Percentiles rank a stretch among this genome's conserved stretches.
These are phyloP conservation scores for Megamerina dolium DNA, from an alignment of 2,888 invertebrate species.

Conservation along the genomic window DNA sequence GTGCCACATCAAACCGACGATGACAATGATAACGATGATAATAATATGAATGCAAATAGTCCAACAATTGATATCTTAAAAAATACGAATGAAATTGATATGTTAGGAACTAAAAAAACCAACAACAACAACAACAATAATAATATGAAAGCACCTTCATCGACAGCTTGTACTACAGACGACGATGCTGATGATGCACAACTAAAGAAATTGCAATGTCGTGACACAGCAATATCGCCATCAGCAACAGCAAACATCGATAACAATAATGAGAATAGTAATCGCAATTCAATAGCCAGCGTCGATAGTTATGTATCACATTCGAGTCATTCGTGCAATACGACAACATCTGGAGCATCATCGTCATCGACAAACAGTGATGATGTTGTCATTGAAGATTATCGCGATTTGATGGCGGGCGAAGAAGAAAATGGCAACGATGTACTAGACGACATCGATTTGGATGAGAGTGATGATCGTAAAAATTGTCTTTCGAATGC, in stretches of 20 bases:
- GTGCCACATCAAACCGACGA: constrained; percentile 36
- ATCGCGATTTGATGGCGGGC: constrained; percentile 43
- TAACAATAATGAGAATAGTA: constrained; percentile 24
- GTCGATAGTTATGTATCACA: constrained; percentile 46
- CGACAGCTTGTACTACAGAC: constrained; percentile 5
- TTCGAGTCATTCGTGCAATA: constrained; percentile 28
- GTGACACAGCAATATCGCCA: no score
- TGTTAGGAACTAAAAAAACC: background rate
- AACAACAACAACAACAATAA: constrained; percentile 1
- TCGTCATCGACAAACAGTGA: constrained; percentile 30
- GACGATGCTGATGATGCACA: constrained; percentile 25
- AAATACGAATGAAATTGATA: constrained; percentile 20
- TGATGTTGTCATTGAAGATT: constrained; percentile 35
- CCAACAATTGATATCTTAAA: constrained; percentile 16
- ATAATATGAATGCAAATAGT: constrained; percentile 23
- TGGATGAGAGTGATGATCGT: constrained; percentile 24
- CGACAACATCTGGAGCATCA: constrained; percentile 23
- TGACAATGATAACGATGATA: constrained; percentile 6
- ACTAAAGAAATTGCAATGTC: constrained; percentile 13
- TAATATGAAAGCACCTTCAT: background rate
- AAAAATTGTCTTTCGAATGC: constrained; percentile 33
- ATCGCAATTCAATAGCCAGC: constrained; percentile 46
- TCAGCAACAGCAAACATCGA: constrained; percentile 5
- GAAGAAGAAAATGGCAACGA: constrained; percentile 48
- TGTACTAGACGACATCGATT: constrained; percentile 28